Conservation (phyloP, 2,797 vertebrate genomes). For the Geotrypetes seraphini region DNA sequence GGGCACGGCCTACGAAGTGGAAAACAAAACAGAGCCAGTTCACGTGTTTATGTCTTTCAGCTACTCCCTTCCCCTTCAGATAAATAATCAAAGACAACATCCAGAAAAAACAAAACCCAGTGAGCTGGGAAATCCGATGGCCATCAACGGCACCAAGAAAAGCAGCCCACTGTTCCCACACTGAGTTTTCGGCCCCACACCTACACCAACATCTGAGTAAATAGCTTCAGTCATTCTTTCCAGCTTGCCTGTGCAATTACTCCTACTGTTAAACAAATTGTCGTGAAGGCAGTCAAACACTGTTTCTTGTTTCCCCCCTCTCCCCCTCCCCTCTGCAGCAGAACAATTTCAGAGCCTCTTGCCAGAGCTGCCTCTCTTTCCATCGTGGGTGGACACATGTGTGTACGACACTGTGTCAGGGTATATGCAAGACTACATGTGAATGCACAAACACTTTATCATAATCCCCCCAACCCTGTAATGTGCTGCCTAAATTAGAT, state of each 20-base stretch:
- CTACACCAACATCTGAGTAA: constrained; percentile 96
- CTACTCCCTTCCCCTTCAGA: constrained; percentile 90
- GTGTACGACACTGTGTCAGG: constrained; percentile 28
- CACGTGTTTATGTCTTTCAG: constrained; percentile 90
- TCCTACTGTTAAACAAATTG: constrained; percentile 92
- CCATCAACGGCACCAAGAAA: constrained; percentile 73
- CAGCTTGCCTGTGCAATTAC: constrained; percentile 80
- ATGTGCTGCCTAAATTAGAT: no score
- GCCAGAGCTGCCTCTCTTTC: constrained; percentile 18
- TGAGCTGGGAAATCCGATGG: constrained; percentile 73
- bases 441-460: no score
- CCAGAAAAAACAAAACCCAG: constrained; percentile 91
- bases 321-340: constrained; percentile 32
- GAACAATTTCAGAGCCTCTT: constrained; percentile 51
- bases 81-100: constrained; percentile 97
- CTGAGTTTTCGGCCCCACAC: constrained; percentile 88
- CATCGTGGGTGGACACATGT: no score
- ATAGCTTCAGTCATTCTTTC: constrained; percentile 92
- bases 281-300: constrained; percentile 61
- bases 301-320: constrained; percentile 38
- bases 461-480: no score
- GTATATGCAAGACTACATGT: no score
- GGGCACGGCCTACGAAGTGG: constrained; percentile 81
- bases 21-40: constrained; percentile 87
- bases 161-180: constrained; percentile 59